Percentiles rank a stretch among this genome's conserved stretches.
phyloP scores from a whole-genome alignment of 2,888 invertebrate genomes.

The Homarus gammarus region DNA sequence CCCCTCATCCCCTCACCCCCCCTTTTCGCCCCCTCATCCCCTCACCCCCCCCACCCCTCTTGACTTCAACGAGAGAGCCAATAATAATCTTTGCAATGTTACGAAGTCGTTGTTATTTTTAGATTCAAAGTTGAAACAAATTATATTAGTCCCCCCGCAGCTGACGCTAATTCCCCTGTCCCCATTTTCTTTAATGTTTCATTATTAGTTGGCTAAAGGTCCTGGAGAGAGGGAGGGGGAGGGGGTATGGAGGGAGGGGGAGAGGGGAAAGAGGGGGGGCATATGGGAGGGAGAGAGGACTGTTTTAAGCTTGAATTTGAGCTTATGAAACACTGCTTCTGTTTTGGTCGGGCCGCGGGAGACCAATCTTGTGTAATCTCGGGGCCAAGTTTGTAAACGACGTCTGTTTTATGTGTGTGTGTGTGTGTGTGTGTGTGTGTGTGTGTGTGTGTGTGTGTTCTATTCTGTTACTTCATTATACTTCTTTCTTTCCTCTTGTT shows the following conservation, averaged over 20 bases:
- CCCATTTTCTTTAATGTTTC: background rate
- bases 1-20: too few relatives aligned
- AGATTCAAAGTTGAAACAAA: too few relatives aligned
- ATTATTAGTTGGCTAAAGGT: background rate
- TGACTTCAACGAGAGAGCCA: too few relatives aligned
- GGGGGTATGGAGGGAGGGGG: too few relatives aligned
- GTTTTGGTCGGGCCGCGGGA: background rate
- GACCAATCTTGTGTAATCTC: background rate
- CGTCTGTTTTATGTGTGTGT: background rate
- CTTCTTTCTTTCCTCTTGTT: background rate
- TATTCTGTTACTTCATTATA: background rate
- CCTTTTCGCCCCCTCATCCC: too few relatives aligned
- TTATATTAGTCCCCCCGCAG: background rate
- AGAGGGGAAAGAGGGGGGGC: too few relatives aligned
- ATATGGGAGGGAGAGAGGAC: background rate
- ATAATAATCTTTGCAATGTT: too few relatives aligned
- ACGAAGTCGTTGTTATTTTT: background rate
- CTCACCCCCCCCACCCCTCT: too few relatives aligned
- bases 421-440: background rate
- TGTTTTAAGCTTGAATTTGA: background rate
- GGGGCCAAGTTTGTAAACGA: background rate
- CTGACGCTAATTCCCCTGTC: background rate
- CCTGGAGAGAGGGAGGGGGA: too few relatives aligned
- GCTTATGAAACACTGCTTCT: background rate
- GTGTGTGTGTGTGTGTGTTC: background rate